These are phyloP conservation scores for Schizothorax lantsangensis DNA, from an alignment of 2,797 vertebrate genomes.

Conservation along the genomic window DNA sequence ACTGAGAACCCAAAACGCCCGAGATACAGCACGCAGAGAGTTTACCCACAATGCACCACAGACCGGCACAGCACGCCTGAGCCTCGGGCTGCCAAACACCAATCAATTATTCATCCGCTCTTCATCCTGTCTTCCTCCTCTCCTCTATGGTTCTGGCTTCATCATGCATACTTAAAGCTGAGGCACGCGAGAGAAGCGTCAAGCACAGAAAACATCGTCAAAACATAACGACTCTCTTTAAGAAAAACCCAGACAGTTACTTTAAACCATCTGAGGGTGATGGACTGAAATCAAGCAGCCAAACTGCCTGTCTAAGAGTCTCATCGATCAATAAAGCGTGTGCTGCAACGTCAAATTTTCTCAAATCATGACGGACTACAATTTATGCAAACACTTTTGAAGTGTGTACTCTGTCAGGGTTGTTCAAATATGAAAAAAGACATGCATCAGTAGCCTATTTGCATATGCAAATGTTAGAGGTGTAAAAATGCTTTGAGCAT, in stretches of 20 bases:
- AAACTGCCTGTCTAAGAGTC: neutral
- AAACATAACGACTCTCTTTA: conserved; percentile 4
- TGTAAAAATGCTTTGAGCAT: neutral
- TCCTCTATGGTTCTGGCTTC: conserved; percentile 41
- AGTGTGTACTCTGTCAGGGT: neutral
- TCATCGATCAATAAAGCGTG: neutral
- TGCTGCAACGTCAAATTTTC: neutral
- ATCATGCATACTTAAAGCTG: conserved; percentile 59
- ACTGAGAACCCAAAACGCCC: conserved; percentile 42
- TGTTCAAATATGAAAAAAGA: neutral
- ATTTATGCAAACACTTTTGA: neutral
- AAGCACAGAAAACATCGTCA: neutral
- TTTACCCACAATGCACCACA: conserved; percentile 54
- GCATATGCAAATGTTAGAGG: neutral
- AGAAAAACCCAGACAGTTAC: neutral
- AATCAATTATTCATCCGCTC: conserved; percentile 64
- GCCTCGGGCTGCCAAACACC: conserved; percentile 59
- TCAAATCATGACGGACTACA: neutral
- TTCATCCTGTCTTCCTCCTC: conserved; percentile 55
- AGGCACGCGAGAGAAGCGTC: neutral
- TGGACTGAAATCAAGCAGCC: neutral
- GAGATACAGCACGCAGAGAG: conserved; percentile 41
- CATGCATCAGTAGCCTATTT: neutral
- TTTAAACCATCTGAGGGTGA: neutral
- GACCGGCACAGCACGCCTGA: conserved; percentile 57